Evolutionary conservation across 2,797 vertebrate genomes (phyloP).

Genomic region (Microhierax caerulescens): DNA sequence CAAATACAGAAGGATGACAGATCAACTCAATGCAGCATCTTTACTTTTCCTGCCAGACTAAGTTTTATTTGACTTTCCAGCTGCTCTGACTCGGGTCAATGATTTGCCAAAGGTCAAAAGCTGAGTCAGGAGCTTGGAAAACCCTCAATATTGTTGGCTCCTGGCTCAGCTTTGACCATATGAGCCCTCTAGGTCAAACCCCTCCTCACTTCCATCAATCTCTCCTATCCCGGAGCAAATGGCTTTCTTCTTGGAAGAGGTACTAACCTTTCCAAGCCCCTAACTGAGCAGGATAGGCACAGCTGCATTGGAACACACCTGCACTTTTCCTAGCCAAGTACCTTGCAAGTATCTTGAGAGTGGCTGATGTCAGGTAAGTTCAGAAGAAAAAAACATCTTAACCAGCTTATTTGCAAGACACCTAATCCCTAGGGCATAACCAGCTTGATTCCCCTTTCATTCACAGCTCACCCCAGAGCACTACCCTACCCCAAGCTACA

Average conservation of each 20-base stretch:
- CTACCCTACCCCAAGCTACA: background rate
- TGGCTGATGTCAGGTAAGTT: slow-evolving; percentile 27
- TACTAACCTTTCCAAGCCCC: slow-evolving; percentile 2
- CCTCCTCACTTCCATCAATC: background rate
- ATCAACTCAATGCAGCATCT: background rate
- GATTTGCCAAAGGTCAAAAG: slow-evolving; percentile 55
- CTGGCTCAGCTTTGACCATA: background rate
- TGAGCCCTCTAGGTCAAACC: slow-evolving; percentile 7
- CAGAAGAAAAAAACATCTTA: slow-evolving; percentile 20
- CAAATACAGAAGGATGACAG: background rate
- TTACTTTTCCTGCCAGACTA: slow-evolving; percentile 18
- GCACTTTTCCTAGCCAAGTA: slow-evolving; percentile 27
- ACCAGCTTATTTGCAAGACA: slow-evolving; percentile 15
- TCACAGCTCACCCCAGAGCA: background rate
- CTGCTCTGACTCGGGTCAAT: slow-evolving; percentile 47
- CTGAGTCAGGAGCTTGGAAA: slow-evolving; percentile 52
- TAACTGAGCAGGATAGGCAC: background rate
- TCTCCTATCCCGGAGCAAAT: background rate
- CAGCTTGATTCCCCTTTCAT: background rate
- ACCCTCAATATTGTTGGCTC: background rate
- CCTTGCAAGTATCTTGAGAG: slow-evolving; percentile 4
- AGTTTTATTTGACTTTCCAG: slow-evolving; percentile 39
- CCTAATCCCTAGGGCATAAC: background rate
- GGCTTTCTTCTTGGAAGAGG: background rate
- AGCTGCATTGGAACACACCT: slow-evolving; percentile 49